Evolutionary conservation across 2,888 invertebrate species (phyloP).

Genomic region (Diogma glabrata): DNA sequence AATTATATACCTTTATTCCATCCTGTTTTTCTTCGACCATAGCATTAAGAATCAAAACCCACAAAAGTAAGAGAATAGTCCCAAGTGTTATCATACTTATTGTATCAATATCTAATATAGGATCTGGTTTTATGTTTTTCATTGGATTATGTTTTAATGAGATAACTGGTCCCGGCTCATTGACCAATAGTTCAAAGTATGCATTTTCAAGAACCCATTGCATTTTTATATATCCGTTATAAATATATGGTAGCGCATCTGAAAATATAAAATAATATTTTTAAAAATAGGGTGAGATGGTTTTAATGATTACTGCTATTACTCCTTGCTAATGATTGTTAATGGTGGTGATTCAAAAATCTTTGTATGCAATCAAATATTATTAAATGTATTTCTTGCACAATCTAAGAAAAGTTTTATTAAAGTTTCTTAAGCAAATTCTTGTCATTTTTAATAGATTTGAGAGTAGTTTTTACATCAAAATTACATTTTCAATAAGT

Average conservation of each 20-base stretch:
- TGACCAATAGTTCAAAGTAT: neutral
- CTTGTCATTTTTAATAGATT: too few species aligned
- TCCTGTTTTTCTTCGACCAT: constrained; percentile 48
- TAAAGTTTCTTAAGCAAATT: too few species aligned
- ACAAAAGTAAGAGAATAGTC: neutral
- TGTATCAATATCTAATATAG: neutral
- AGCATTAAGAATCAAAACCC: constrained; percentile 19
- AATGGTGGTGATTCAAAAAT: too few species aligned
- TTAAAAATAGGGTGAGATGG: too few species aligned
- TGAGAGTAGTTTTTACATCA: too few species aligned
- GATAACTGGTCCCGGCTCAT: neutral
- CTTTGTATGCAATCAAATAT: too few species aligned
- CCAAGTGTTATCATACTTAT: neutral
- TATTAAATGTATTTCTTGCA: too few species aligned
- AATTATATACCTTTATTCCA: constrained; percentile 42
- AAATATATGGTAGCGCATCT: neutral
- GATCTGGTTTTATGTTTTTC: neutral
- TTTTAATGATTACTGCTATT: too few species aligned
- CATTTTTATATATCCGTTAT: neutral
- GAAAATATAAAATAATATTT: neutral
- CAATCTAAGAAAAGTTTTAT: too few species aligned
- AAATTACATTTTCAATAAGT: too few species aligned
- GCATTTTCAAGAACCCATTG: neutral
- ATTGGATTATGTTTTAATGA: neutral
- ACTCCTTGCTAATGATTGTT: too few species aligned